Evolutionary conservation across 1,140 invertebrate species (phyloP).

Genomic region (Apis florea): DNA sequence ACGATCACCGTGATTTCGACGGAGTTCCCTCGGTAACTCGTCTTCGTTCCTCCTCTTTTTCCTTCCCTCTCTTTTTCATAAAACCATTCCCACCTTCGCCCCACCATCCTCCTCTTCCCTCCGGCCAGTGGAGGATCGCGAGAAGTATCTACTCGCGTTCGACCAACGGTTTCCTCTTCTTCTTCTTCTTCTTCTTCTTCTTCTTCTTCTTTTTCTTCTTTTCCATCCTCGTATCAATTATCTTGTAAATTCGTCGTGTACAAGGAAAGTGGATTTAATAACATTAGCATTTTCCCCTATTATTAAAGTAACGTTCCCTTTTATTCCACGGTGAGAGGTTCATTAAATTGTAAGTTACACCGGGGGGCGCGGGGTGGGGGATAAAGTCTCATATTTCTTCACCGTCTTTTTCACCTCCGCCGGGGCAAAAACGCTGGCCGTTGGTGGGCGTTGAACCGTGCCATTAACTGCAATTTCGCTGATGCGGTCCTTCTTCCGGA

Average conservation of each 20-base stretch:
- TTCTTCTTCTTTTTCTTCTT: not conserved
- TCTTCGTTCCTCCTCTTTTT: not conserved
- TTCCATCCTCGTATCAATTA: slow-evolving; percentile 22
- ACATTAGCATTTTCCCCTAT: slow-evolving; percentile 49
- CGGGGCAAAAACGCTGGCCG: slow-evolving; percentile 61
- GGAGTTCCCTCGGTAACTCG: slow-evolving; percentile 30
- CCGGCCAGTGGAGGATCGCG: too few species aligned
- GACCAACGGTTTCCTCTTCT: not conserved
- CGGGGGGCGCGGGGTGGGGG: slow-evolving; percentile 8
- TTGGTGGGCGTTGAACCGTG: slow-evolving; percentile 70
- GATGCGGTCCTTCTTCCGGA: slow-evolving; percentile 70
- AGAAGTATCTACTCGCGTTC: not conserved
- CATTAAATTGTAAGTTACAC: slow-evolving; percentile 62
- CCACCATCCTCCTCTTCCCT: not conserved
- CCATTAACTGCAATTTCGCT: slow-evolving; percentile 73
- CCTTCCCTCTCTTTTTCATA: not conserved
- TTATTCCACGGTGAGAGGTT: slow-evolving; percentile 52
- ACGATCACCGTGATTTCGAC: slow-evolving; percentile 51
- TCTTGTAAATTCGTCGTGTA: slow-evolving; percentile 22
- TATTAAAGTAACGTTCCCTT: slow-evolving; percentile 49
- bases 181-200: too few species aligned
- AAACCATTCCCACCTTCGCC: not conserved
- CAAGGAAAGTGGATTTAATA: slow-evolving; percentile 54
- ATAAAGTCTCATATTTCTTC: slow-evolving; percentile 66
- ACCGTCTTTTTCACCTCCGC: slow-evolving; percentile 60